These are phyloP conservation scores for Alviniconcha strummeri DNA, from an alignment of 2,888 invertebrate genomes.

Conservation along the genomic window DNA sequence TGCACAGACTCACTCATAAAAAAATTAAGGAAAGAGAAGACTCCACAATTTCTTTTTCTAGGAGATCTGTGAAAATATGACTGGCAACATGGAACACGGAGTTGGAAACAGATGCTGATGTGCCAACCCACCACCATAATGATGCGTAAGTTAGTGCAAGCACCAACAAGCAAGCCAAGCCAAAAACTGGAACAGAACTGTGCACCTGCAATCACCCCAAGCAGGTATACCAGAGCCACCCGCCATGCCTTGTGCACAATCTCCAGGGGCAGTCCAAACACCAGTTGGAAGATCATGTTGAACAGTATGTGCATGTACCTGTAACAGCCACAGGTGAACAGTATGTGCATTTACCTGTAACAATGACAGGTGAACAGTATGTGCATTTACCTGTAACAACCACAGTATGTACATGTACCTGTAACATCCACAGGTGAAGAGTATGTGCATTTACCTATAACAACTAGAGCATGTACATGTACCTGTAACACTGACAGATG, in stretches of 20 bases:
- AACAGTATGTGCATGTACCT: constrained; percentile 91
- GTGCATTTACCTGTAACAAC: not conserved
- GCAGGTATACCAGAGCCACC: constrained; percentile 78
- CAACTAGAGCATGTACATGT: constrained; percentile 72
- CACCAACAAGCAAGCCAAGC: not conserved
- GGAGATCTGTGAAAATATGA: no score
- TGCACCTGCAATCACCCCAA: constrained; percentile 73
- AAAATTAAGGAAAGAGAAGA: no score
- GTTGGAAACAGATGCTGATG: no score
- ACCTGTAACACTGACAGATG: not conserved
- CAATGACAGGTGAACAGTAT: not conserved
- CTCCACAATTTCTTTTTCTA: no score
- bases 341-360: not conserved
- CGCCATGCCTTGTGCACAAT: constrained; percentile 98
- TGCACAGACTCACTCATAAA: no score
- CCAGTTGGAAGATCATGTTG: constrained; percentile 92
- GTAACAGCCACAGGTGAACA: constrained; percentile 50
- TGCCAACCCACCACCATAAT: not conserved
- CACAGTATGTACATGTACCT: not conserved
- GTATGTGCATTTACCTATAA: not conserved
- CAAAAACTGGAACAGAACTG: constrained; percentile 34
- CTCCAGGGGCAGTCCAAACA: constrained; percentile 95
- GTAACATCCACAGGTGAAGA: not conserved
- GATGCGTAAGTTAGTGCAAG: not conserved
- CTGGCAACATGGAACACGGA: no score